Base-by-base conservation (phyloP, 2,888 invertebrate species). In the Coenonympha glycerion region DNA sequence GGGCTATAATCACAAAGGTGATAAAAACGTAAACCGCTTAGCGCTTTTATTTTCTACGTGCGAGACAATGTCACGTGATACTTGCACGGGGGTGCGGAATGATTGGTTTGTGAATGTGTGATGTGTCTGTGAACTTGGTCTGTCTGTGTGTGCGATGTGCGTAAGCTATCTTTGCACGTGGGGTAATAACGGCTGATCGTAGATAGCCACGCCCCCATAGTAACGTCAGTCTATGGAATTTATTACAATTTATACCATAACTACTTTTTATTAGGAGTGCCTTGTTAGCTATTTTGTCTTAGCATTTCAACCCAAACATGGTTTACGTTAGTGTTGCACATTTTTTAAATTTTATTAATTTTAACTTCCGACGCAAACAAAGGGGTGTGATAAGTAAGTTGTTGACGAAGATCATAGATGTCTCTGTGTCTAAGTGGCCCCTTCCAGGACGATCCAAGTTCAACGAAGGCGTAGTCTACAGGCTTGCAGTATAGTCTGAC, bases 1-100 rank as follows among this genome's bases (percentile, higher is more conserved):
- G 73, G 79, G 75, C 68, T 63, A 61, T 60, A 58, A 54, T 59
- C 59, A 76, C 73, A 81, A 79, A 77, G 71, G 68, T 71, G 68
- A 77, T 71, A 79, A 83, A 80, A 75, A 85, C 77, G 66, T 82
- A 83, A 85, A 82, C 77, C 79, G 83, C 81, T 86, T 84, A 81
- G 61, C 65, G 66, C 64, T 68, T 61, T 69, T 70, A 79, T 81
- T 84, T 79, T 82, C 72, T 74, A 68, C 70, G 71, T 63, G 66
- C 58, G 66, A 65, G 66, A 73, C 71, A 69, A 67, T 69, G 65
- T 70, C 63, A 63, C 59, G 66, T 66, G 59, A 59, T 52, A 52
- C 34, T n/a, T 57, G 62, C 56, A 62, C 69, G 65, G 79, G 79
- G 76, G 76, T 70, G 66, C 69, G 66, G 66, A 68, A 71, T 72